Conservation (phyloP, 2,888 invertebrate genomes). For the Thymelicus acteon region DNA sequence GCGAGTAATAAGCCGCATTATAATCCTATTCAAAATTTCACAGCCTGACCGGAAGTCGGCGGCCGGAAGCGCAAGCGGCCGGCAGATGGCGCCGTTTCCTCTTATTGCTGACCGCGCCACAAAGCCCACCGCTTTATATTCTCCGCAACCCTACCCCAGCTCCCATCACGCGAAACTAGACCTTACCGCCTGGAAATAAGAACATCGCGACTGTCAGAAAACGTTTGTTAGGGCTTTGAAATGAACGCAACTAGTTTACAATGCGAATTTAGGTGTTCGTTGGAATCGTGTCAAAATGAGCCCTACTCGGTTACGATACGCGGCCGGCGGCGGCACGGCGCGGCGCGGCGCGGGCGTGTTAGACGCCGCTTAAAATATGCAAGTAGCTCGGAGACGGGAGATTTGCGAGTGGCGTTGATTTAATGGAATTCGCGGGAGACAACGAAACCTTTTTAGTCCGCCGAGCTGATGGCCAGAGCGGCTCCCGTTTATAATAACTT, state of each 20-base stretch:
- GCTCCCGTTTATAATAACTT: constrained; percentile 24
- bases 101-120: constrained; percentile 78
- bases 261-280: constrained; percentile 56
- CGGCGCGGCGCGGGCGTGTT: constrained; percentile 23
- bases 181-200: constrained; percentile 47
- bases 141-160: constrained; percentile 44
- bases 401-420: constrained; percentile 63
- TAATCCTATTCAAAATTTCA: constrained; percentile 73
- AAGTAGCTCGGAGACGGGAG: constrained; percentile 55
- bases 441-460: constrained; percentile 41
- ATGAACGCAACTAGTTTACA: constrained; percentile 74
- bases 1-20: constrained; percentile 70
- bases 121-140: constrained; percentile 68
- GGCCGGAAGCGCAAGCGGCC: constrained; percentile 64
- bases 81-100: constrained; percentile 77
- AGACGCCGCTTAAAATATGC: constrained; percentile 58
- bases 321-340: constrained; percentile 25
- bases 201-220: constrained; percentile 33
- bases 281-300: constrained; percentile 49
- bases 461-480: constrained; percentile 8
- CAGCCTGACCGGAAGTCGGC: constrained; percentile 64
- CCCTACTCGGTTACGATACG: constrained; percentile 52
- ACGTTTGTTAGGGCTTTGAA: constrained; percentile 59
- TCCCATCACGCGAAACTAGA: constrained; percentile 40
- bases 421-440: constrained; percentile 56